A percentile compares a stretch with the other conserved stretches of the same genome.
phyloP scores from a whole-genome alignment of 2,113 vertebrate species.

The Plotosus lineatus region DNA sequence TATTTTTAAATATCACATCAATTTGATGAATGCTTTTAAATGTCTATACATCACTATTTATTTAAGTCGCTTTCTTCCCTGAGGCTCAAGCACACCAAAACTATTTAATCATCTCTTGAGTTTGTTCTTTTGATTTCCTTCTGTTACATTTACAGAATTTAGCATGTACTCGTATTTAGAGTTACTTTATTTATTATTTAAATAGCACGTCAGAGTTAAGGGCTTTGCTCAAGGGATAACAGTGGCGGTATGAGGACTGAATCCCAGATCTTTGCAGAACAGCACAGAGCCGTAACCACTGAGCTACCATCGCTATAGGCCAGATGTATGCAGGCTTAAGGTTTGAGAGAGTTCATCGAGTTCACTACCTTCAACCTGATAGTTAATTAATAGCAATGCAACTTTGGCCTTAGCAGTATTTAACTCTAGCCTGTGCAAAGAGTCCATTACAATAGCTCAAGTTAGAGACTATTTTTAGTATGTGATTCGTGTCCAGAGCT shows the following conservation, averaged over 20 bases:
- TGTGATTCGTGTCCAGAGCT: slow-evolving; percentile 44
- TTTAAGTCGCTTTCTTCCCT: slow-evolving; percentile 35
- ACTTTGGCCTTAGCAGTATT: slow-evolving; percentile 13
- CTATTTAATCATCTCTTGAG: slow-evolving; percentile 5
- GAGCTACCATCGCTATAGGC: too few species aligned
- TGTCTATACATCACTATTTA: slow-evolving; percentile 37
- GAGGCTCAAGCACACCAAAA: slow-evolving; percentile 14
- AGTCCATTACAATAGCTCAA: slow-evolving; percentile 61
- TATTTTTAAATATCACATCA: too few species aligned
- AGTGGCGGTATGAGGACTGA: too few species aligned
- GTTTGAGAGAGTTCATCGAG: neutral
- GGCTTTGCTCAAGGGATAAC: too few species aligned
- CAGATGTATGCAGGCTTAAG: neutral
- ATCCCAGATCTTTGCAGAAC: too few species aligned
- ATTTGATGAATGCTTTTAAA: too few species aligned
- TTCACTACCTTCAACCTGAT: neutral
- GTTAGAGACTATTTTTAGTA: slow-evolving; percentile 71
- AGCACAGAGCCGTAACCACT: too few species aligned
- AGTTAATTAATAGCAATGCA: slow-evolving; percentile 42
- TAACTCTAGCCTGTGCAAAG: slow-evolving; percentile 53
- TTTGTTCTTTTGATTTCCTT: neutral
- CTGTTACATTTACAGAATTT: too few species aligned
- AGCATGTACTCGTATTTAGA: too few species aligned
- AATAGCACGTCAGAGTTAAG: too few species aligned
- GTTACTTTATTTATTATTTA: too few species aligned